A percentile compares a stretch with the other conserved stretches of the same genome.
phyloP scores from a whole-genome alignment of 2,113 vertebrate genomes.

The Callipepla squamata region DNA sequence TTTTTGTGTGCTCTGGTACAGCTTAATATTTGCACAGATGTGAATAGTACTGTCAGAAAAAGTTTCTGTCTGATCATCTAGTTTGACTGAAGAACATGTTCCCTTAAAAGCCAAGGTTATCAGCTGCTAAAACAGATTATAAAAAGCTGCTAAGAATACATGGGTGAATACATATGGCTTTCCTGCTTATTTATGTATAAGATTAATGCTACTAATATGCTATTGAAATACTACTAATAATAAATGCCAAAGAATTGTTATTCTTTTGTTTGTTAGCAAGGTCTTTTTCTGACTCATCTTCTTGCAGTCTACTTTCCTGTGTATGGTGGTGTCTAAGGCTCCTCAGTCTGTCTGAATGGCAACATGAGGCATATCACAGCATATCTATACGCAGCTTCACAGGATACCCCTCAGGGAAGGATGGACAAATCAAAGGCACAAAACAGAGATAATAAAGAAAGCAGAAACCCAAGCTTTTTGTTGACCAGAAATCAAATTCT shows the following conservation, averaged over 20 bases:
- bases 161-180: not conserved
- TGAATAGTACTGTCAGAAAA: not conserved
- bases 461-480: not conserved
- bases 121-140: not conserved
- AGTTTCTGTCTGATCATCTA: not conserved
- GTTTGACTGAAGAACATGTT: not conserved
- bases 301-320: not conserved
- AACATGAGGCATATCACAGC: not conserved
- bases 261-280: not conserved
- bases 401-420: not conserved
- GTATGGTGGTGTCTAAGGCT: not conserved
- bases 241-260: too few species aligned
- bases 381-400: too few species aligned
- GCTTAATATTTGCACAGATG: not conserved
- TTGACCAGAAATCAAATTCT: not conserved
- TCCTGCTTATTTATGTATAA: not conserved
- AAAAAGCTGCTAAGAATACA: not conserved
- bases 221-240: too few species aligned
- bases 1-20: not conserved
- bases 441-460: not conserved
- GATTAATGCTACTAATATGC: not conserved
- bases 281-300: not conserved
- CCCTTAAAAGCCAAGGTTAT: not conserved
- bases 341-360: not conserved
- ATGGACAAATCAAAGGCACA: not conserved